A percentile compares a stretch with the other conserved stretches of the same genome.
phyloP scores from a whole-genome alignment of 2,113 vertebrate species.

The Ceuthmochares aereus region DNA sequence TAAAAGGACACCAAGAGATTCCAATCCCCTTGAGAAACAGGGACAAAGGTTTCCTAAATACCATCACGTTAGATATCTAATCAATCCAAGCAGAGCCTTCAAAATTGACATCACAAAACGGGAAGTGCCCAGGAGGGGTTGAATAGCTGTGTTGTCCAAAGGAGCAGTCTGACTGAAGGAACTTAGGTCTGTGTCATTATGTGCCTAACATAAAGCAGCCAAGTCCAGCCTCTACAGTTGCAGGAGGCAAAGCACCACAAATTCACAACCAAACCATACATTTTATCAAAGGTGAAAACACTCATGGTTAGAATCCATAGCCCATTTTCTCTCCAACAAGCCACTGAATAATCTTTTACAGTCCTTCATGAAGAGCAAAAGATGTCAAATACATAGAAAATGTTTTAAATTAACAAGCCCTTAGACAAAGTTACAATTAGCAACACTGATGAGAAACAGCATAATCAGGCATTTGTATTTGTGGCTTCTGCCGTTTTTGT shows the following conservation, averaged over 20 bases:
- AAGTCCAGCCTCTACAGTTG: not conserved
- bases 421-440: not conserved
- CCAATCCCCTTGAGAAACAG: not conserved
- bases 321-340: not conserved
- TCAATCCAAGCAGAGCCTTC: not conserved
- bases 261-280: not conserved
- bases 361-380: not conserved
- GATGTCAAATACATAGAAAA: accelerated
- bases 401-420: not conserved
- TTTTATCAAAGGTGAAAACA: not conserved
- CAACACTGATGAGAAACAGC: accelerated
- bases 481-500: accelerated
- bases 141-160: not conserved
- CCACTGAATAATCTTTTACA: not conserved
- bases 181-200: accelerated
- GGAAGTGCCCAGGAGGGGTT: not conserved
- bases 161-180: not conserved
- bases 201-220: not conserved
- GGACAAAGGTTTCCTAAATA: not conserved
- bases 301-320: not conserved
- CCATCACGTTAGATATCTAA: not conserved
- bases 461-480: accelerated
- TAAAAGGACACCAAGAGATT: not conserved
- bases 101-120: not conserved
- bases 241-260: not conserved